Conservation (phyloP, 2,797 vertebrate genomes). For the Micromesistius poutassou region DNA sequence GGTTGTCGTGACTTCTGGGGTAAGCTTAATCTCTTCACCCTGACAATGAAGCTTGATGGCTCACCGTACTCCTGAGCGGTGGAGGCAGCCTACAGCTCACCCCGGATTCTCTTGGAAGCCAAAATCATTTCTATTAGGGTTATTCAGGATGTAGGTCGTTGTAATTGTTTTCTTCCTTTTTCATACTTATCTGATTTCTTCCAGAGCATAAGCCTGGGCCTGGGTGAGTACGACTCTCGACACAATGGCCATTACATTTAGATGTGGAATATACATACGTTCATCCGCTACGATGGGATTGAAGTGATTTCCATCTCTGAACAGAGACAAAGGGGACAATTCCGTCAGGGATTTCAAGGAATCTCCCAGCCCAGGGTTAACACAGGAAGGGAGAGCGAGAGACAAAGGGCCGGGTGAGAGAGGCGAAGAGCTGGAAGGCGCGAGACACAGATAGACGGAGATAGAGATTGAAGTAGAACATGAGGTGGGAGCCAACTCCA, state of each 20-base stretch:
- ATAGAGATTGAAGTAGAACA: conserved; percentile 24
- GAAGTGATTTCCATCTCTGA: conserved; percentile 62
- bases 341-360: conserved; percentile 65
- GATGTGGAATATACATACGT: conserved; percentile 24
- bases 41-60: conserved; percentile 71
- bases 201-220: conserved; percentile 54
- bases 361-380: conserved; percentile 33
- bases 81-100: conserved; percentile 62
- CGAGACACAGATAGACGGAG: conserved; percentile 28
- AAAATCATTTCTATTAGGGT: conserved; percentile 63
- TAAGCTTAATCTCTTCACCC: conserved; percentile 72
- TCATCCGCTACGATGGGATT: conserved; percentile 48
- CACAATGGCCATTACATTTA: conserved; percentile 47
- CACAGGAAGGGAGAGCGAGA: no score
- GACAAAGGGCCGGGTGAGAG: no score
- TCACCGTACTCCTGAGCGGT: conserved; percentile 67
- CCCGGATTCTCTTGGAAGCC: conserved; percentile 63
- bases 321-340: conserved; percentile 64
- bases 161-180: conserved; percentile 57
- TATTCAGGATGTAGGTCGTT: conserved; percentile 53
- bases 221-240: conserved; percentile 67
- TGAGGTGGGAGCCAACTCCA: conserved; percentile 54
- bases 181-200: conserved; percentile 71
- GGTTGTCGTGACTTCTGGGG: conserved; percentile 26
- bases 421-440: conserved; percentile 15